Evolutionary conservation across 2,797 vertebrate species (phyloP), one percentile per base, ranked within the genome.

Genomic region (Sciurus vulgaris): DNA sequence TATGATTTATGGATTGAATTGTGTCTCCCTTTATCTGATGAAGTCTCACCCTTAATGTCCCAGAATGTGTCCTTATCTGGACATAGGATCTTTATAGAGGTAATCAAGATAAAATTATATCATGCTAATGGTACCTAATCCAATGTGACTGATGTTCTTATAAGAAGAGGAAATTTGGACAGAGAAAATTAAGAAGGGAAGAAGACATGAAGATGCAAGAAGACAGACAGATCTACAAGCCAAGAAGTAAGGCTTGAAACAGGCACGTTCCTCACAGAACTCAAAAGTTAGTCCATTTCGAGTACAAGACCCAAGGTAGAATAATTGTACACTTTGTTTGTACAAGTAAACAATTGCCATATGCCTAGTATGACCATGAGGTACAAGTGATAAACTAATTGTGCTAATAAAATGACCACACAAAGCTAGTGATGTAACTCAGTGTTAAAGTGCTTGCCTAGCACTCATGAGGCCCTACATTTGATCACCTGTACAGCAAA

Each of bases 71-170:
- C 17, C 47, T 92, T 72, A 86, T 67, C 59, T 94, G 51, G 22
- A 86, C 18, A 74, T 24, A 59, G 18, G 28, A 49, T 74, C 44
- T 35, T 76, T 83, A 89, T 14, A 86, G 51, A 78, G 28, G 11
- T 38, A 54, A 81, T 83, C 33, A 83, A 72, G 13, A 83, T 90
- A 83, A 90, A 86, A 70, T 77, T 17, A 86, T 17, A 22, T 84
- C 47, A 54, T 78, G 44, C 38, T 38, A 38, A 14, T 18, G n/a
- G 17, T 41, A 30, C n/a, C 41, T 83, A 70, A 88, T 38, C 30
- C 51, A 83, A 17, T 83, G 38, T 83, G 77, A 88, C n/a, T 54
- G 17, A 38, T 56, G 5, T 56, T 67, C 61, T 89, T 92, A 74
- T 22, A 87, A 91, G 26, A 84, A 49, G 54, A 54, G 44, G 33